Conservation (phyloP, 2,113 vertebrate genomes). For the Tautogolabrus adspersus region DNA sequence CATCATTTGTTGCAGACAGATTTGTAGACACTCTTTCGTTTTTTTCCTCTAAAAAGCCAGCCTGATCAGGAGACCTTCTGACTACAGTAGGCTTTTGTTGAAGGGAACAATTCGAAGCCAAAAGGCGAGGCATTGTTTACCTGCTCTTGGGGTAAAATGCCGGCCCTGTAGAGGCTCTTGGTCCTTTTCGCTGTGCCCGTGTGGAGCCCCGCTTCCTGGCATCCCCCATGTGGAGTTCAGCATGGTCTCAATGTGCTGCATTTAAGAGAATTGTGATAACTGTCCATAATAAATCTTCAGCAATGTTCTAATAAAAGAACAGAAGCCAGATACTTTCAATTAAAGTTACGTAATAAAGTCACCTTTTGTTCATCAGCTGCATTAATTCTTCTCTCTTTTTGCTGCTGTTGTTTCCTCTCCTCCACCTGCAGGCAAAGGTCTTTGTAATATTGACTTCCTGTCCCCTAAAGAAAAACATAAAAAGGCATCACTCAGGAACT, state of each 20-base stretch:
- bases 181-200: constrained; percentile 18
- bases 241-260: constrained; percentile 28
- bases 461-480: background rate
- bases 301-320: background rate
- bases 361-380: background rate
- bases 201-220: background rate
- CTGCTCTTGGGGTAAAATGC: constrained; percentile 54
- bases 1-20: no score
- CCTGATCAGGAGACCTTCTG: constrained; percentile 18
- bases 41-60: background rate
- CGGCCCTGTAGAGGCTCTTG: background rate
- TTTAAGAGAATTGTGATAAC: no score
- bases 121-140: constrained; percentile 41
- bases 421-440: constrained; percentile 28
- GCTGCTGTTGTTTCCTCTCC: constrained; percentile 1
- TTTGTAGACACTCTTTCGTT: background rate
- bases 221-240: constrained; percentile 1
- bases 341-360: background rate
- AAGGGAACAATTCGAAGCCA: constrained; percentile 1
- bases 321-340: background rate
- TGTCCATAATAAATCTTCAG: background rate
- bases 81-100: constrained; percentile 50
- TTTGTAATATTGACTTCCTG: background rate
- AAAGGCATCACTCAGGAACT: background rate
- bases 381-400: constrained; percentile 3